Evolutionary conservation across 2,113 vertebrate genomes (phyloP).

Genomic region (Axis porcinus): DNA sequence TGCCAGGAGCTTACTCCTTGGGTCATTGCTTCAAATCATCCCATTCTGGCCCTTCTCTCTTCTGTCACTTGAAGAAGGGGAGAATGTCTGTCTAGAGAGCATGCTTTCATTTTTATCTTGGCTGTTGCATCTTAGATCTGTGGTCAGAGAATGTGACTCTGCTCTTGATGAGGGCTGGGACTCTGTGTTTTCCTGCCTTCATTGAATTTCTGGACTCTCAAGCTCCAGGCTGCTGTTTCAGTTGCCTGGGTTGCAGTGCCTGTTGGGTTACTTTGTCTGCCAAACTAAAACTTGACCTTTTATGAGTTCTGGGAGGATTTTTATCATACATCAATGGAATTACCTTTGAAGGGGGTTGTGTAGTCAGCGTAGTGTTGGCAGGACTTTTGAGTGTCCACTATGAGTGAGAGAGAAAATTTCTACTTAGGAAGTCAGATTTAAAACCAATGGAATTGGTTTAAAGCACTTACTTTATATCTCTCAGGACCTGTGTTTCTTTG

Average conservation of each 20-base stretch:
- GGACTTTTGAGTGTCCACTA: neutral
- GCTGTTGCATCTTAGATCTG: neutral
- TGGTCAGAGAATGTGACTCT: neutral
- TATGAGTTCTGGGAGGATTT: constrained; percentile 64
- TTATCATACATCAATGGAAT: constrained; percentile 39
- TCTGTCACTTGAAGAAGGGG: neutral
- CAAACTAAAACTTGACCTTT: constrained; percentile 73
- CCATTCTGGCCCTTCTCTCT: neutral
- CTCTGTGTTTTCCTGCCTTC: neutral
- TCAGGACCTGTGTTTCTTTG: neutral
- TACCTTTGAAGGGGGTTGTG: constrained; percentile 25
- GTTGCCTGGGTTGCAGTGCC: constrained; percentile 49
- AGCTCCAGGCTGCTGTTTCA: constrained; percentile 10
- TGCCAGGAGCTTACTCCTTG: neutral
- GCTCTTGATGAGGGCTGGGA: neutral
- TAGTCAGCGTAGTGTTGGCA: neutral
- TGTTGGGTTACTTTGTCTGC: constrained; percentile 74
- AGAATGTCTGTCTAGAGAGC: neutral
- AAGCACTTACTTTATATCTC: constrained; percentile 18
- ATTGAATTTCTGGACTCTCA: neutral
- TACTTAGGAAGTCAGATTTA: neutral
- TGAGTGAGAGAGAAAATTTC: neutral
- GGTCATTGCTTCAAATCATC: neutral
- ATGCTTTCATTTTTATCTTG: neutral
- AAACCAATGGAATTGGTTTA: neutral